Evolutionary conservation across 1,140 invertebrate species (phyloP), one percentile per base, ranked within the genome.

Genomic region (Drosophila bocqueti): DNA sequence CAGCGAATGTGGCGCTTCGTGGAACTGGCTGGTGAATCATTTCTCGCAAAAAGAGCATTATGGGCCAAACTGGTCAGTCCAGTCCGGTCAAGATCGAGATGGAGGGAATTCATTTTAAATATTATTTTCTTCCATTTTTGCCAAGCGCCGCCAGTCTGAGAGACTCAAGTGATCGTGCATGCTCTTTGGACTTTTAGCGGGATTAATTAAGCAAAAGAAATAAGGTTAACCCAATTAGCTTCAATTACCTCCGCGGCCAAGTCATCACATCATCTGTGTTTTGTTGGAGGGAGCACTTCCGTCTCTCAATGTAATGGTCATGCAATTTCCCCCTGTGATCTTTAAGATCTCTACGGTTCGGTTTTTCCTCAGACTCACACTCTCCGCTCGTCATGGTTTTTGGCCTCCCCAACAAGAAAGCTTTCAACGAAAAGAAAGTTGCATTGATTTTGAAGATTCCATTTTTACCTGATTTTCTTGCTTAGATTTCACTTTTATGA

Each of bases 211-310:
- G 49, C 50, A 45, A 55, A 66, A 50, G 55, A 52, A 50, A 73
- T 73, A 81, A 78, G 71, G 81, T 76, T 89, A 90, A 90, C 85
- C 81, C 84, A 90, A 89, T 89, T 89, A 79, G 78, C 84, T 90
- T 90, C 78, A 89, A 89, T 89, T 90, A 69, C 59, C 46, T 52
- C 34, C 13, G n/a, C 24, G 40, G 24, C 26, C 57, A 26, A 60
- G 43, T 57, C 59, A 76, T 64, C 73, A 55, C 60, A 62, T 47
- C 58, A 77, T 62, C 50, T 54, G 15, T 75, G 11, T 3, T 16
- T n/a, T n/a, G 47, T 26, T 10, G 18, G 50, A 36, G 50, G 54
- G 31, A 49, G 31, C 74, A 42, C 57, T 77, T 77, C 75, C 75
- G 73, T 46, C 34, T 15, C 26, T 76, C 7, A 42, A 43, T 3